These are phyloP conservation scores for Polypterus bichir DNA, from an alignment of 2,113 vertebrate genomes.

Conservation along the genomic window DNA sequence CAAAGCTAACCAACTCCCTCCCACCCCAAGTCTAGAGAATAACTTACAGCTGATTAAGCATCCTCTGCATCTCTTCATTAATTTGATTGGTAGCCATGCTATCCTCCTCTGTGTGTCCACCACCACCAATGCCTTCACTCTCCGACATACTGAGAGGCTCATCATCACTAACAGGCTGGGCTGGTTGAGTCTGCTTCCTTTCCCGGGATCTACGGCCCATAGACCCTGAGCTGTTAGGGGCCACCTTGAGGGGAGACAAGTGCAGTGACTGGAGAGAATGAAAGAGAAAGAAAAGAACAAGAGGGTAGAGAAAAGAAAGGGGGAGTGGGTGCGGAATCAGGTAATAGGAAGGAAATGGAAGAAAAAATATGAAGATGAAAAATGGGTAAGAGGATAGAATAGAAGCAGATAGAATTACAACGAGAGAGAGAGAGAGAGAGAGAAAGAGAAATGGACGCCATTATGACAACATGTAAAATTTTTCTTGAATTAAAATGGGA, in stretches of 20 bases:
- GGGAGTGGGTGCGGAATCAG: conserved; percentile 26
- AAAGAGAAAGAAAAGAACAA: neutral
- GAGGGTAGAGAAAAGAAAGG: conserved; percentile 23
- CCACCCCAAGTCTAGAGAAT: neutral
- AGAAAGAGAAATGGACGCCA: conserved; percentile 3
- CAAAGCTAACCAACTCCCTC: neutral
- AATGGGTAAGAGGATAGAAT: neutral
- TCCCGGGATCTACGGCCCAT: conserved; percentile 62
- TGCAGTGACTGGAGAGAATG: conserved; percentile 56
- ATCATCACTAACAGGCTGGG: conserved; percentile 17
- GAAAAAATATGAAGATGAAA: conserved; percentile 23
- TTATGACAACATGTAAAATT: neutral
- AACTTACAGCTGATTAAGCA: conserved; percentile 91
- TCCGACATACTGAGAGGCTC: conserved; percentile 50
- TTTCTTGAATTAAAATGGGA: too few species aligned
- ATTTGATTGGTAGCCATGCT: conserved; percentile 70
- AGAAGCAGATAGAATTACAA: conserved; percentile 18
- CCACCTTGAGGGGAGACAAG: conserved; percentile 67
- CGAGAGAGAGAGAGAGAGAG: conserved; percentile 9
- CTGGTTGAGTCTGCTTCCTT: conserved; percentile 34
- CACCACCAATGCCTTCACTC: conserved; percentile 34
- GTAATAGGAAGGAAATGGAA: conserved; percentile 21
- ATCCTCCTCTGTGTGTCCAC: conserved; percentile 56
- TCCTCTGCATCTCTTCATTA: conserved; percentile 95
- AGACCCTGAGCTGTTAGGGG: conserved; percentile 22